A percentile compares a stretch with the other conserved stretches of the same genome.
phyloP scores from a whole-genome alignment of 2,113 vertebrate species.

The Gnathonemus echidnorhynchus region DNA sequence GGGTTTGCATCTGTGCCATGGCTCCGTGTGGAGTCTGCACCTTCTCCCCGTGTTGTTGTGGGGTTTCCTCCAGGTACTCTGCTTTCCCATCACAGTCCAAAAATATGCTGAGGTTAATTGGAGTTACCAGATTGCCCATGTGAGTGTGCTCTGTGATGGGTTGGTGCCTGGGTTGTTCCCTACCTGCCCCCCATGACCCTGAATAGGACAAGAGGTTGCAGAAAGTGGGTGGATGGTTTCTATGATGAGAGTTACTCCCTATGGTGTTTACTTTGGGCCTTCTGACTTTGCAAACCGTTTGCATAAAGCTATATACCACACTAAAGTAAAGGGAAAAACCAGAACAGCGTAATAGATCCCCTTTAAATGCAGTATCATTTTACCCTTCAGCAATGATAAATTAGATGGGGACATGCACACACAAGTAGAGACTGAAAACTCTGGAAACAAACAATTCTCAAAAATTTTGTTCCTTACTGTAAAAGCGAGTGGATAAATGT shows the following conservation, averaged over 20 bases:
- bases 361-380: background rate
- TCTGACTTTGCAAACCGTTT: background rate
- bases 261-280: background rate
- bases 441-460: background rate
- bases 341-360: background rate
- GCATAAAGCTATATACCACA: background rate
- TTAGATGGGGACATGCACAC: background rate
- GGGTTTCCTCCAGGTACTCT: background rate
- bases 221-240: background rate
- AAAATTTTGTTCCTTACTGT: background rate
- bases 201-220: background rate
- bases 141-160: background rate
- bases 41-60: background rate
- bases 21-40: background rate
- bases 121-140: background rate
- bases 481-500: constrained; percentile 18
- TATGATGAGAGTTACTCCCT: background rate
- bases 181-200: background rate
- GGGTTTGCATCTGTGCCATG: no score
- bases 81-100: background rate
- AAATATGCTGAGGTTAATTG: background rate
- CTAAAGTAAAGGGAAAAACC: background rate
- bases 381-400: background rate
- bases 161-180: background rate
- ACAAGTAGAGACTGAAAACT: background rate